phyloP scores from a whole-genome alignment of 1,140 invertebrate genomes.

The Calliphora vicina region DNA sequence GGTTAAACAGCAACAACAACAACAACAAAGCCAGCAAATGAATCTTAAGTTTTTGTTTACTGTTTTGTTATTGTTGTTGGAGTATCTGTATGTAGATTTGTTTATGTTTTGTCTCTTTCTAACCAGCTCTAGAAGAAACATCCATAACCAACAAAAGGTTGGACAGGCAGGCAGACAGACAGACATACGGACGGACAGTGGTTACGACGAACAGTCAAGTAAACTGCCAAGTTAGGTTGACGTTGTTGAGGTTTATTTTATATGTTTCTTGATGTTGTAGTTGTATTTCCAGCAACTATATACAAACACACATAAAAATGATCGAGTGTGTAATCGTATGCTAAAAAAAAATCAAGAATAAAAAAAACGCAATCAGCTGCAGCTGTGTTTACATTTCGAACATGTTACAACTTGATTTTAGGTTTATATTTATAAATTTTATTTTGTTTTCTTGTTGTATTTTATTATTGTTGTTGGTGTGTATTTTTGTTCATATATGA shows the following conservation, averaged over 20 bases:
- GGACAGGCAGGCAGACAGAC: no score
- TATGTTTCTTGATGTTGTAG: not conserved
- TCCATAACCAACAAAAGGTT: not conserved
- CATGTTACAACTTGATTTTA: slow-evolving; percentile 35
- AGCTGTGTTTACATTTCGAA: slow-evolving; percentile 34
- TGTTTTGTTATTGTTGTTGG: slow-evolving; percentile 11
- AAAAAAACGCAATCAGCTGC: slow-evolving; percentile 33
- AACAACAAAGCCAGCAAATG: no score
- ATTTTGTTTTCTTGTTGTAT: not conserved
- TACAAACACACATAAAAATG: not conserved
- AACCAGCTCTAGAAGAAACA: not conserved
- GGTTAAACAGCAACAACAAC: not conserved
- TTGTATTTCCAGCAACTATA: not conserved
- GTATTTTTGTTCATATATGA: slow-evolving; percentile 8
- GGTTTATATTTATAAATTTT: not conserved
- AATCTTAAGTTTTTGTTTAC: not conserved
- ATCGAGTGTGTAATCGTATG: slow-evolving; percentile 30
- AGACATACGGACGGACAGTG: no score
- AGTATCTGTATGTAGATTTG: slow-evolving; percentile 19
- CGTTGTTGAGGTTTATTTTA: not conserved
- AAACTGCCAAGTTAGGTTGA: not conserved
- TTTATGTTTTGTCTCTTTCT: slow-evolving; percentile 30
- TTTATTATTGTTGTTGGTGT: not conserved
- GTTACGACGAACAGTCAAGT: not conserved
- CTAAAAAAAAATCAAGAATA: slow-evolving; percentile 13